Evolutionary conservation across 2,888 invertebrate genomes (phyloP).

Genomic region (Diplazon laetatorius): DNA sequence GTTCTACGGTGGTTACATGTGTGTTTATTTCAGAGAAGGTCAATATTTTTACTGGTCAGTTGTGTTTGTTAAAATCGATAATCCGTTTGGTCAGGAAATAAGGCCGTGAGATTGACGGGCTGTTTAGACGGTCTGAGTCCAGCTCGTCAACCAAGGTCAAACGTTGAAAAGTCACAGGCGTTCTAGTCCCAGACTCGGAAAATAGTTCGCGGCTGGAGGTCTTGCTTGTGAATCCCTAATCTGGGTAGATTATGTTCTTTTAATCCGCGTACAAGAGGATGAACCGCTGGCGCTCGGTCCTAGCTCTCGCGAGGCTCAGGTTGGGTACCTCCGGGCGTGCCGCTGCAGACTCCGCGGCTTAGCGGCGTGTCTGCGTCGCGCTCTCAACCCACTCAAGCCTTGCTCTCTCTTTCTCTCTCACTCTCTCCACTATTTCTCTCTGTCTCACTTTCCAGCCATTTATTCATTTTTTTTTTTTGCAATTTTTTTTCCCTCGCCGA

Average conservation of each 20-base stretch:
- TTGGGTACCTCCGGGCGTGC: constrained; percentile 43
- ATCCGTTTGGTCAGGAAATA: constrained; percentile 1
- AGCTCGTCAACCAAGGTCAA: constrained; percentile 59
- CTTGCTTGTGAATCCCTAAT: constrained; percentile 62
- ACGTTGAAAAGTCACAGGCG: constrained; percentile 62
- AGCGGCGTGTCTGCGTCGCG: constrained; percentile 73
- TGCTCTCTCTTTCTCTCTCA: constrained; percentile 38
- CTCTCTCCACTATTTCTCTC: constrained; percentile 50
- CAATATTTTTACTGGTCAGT: not conserved
- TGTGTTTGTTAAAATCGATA: constrained; percentile 21
- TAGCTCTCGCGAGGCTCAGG: constrained; percentile 25
- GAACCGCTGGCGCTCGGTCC: constrained; percentile 38
- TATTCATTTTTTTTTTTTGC: constrained; percentile 29
- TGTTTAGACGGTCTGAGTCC: constrained; percentile 4
- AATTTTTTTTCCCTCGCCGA: constrained; percentile 35
- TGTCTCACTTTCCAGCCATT: constrained; percentile 45
- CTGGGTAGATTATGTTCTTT: constrained; percentile 67
- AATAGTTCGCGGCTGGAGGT: constrained; percentile 49
- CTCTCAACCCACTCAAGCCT: constrained; percentile 62
- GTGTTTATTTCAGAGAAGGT: not conserved
- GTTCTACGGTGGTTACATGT: not conserved
- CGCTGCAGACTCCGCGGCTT: constrained; percentile 68
- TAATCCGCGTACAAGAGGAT: constrained; percentile 63
- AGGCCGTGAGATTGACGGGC: not conserved
- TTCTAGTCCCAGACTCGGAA: constrained; percentile 48